Conservation (phyloP, 2,888 invertebrate species). For the Rutpela maculata region DNA sequence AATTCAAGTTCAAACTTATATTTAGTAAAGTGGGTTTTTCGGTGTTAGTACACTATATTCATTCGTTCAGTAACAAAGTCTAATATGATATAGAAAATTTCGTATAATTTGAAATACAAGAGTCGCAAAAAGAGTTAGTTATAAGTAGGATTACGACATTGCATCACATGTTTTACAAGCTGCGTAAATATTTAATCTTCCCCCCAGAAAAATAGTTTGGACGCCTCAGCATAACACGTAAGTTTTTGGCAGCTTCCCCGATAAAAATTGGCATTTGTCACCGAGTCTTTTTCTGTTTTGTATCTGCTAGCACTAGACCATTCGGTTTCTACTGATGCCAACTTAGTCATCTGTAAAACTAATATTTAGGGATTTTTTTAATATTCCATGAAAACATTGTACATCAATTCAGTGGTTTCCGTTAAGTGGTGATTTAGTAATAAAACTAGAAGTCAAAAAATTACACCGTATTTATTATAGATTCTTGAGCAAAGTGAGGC, state of each 20-base stretch:
- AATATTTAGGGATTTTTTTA: neutral
- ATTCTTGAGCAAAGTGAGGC: too few species aligned
- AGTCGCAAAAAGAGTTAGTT: neutral
- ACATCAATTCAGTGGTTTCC: too few species aligned
- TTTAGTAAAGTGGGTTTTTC: constrained; percentile 14
- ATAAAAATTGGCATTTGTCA: constrained; percentile 31
- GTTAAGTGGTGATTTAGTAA: too few species aligned
- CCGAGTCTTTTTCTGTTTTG: constrained; percentile 18
- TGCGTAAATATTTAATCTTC: constrained; percentile 14
- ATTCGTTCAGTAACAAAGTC: constrained; percentile 18
- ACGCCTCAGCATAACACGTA: constrained; percentile 22
- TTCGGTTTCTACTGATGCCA: constrained; percentile 16
- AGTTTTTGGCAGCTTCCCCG: constrained; percentile 23
- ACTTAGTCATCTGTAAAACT: constrained; percentile 18
- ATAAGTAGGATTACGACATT: neutral
- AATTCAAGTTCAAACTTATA: constrained; percentile 33
- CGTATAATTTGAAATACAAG: constrained; percentile 1
- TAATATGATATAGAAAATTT: neutral
- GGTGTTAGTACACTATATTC: constrained; percentile 22
- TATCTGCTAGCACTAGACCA: constrained; percentile 24
- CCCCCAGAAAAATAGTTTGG: constrained; percentile 11
- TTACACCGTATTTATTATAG: too few species aligned
- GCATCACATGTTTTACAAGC: neutral
- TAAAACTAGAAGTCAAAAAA: too few species aligned
- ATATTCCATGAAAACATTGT: neutral